Base-by-base conservation (phyloP, 2,113 vertebrate genomes). In the Arenaria interpres region DNA sequence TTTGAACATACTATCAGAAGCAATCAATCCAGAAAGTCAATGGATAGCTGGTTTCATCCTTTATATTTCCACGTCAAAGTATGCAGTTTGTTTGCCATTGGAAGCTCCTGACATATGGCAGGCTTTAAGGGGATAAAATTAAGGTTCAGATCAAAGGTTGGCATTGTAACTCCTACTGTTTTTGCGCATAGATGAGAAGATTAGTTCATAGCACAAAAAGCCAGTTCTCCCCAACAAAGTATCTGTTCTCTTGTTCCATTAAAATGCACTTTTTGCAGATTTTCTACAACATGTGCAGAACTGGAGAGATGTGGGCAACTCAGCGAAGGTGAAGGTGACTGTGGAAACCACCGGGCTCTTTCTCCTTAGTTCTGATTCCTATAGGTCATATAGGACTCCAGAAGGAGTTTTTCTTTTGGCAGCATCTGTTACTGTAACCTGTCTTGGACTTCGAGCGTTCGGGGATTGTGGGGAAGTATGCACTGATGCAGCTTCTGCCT, bases 271-370 rank as follows among this genome's bases (percentile, higher is more conserved):
- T 78, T 46, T 33, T 81, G 45, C 39, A 56, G 16, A 41, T 56
- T 41, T 74, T 75, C 67, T 71, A 5, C 37, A 68, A 59, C 14
- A 5, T 1, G 12, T n/a, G 25, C 43, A 54, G 27, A 59, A 64
- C 60, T 45, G 24, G 32, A 69, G 21, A 68, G 50, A n/a, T 22
- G 60, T 23, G 45, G 27, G 56, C 45, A 46, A 35, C 19, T 37
- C 45, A 51, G 6, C 0, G 0, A 12, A 28, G 45, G 23, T 13
- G 17, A n/a, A 33, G 23, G 75, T 63, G 62, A 43, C 14, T 1
- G 0, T 19, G 30, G 75, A 43, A 46, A 73, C 54, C n/a, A 5
- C 53, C 22, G 14, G 21, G n/a, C 21, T 64, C 22, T 22, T 88
- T 28, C 32, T 75, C 50, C n/a, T 59, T 33, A 6, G 10, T 56